phyloP scores from a whole-genome alignment of 2,113 vertebrate species.

The Prionailurus viverrinus region DNA sequence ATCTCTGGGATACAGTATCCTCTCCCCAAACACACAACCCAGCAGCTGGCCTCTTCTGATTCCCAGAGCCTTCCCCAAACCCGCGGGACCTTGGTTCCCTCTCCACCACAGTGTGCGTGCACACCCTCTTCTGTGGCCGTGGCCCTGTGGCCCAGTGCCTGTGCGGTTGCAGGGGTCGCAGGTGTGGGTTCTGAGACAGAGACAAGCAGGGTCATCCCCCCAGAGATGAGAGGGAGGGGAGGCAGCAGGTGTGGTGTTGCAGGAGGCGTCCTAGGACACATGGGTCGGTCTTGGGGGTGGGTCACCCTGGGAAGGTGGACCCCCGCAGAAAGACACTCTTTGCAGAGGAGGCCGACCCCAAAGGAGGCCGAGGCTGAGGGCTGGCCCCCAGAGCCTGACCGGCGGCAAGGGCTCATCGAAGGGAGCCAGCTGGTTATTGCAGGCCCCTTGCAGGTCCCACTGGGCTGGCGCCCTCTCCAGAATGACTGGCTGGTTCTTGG shows the following conservation, averaged over 20 bases:
- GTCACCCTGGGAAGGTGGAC: fast-evolving
- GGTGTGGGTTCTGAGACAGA: neutral
- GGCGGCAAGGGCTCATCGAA: no score
- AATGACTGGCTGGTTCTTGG: neutral
- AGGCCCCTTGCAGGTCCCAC: no score
- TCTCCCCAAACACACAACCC: neutral
- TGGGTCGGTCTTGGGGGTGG: no score
- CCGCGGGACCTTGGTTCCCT: neutral
- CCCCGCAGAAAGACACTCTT: neutral
- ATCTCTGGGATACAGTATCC: fast-evolving
- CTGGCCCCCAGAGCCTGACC: neutral
- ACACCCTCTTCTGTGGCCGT: neutral
- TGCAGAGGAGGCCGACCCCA: neutral
- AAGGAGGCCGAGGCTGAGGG: neutral
- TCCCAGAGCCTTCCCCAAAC: neutral
- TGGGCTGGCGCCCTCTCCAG: neutral
- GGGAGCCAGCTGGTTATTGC: neutral
- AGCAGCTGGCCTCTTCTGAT: neutral
- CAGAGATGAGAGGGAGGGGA: neutral
- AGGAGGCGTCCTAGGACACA: no score
- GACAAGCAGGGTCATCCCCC: fast-evolving
- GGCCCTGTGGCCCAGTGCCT: neutral
- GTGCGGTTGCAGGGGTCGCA: fast-evolving
- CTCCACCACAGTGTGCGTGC: fast-evolving
- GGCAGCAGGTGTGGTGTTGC: fast-evolving